A percentile compares a stretch with the other conserved stretches of the same genome.
Evolutionary conservation across 2,797 vertebrate species (phyloP).

Genomic region (Morelia viridis): DNA sequence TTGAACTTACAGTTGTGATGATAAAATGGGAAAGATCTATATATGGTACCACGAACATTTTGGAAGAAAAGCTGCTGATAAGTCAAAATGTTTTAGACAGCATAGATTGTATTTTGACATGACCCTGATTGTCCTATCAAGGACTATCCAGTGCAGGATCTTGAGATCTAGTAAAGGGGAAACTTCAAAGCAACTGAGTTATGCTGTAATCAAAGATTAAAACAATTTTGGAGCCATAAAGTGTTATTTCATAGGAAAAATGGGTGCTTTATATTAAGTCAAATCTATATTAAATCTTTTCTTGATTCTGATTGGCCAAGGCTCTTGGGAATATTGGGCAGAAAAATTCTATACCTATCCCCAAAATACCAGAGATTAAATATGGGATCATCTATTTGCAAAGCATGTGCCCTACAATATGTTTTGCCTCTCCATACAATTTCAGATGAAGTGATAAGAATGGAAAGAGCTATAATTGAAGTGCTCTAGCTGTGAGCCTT

Average conservation of each 20-base stretch:
- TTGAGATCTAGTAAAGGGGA: neutral
- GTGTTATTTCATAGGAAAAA: constrained; percentile 12
- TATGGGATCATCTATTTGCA: neutral
- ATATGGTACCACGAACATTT: neutral
- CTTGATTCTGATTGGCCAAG: neutral
- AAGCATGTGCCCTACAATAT: neutral
- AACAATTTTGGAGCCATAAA: neutral
- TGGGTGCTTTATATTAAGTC: neutral
- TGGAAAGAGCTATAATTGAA: constrained; percentile 27
- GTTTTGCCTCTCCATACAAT: neutral
- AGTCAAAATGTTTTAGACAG: neutral
- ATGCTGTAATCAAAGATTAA: neutral
- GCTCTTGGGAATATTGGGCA: neutral
- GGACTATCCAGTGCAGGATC: neutral
- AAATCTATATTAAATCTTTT: neutral
- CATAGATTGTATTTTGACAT: neutral
- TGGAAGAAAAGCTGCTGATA: neutral
- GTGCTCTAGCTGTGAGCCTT: neutral
- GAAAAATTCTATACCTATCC: neutral
- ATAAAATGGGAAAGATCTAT: neutral
- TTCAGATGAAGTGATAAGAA: constrained; percentile 12
- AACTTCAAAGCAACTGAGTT: neutral
- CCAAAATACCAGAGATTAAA: neutral
- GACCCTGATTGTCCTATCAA: neutral
- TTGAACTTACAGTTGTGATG: neutral